Evolutionary conservation across 2,797 vertebrate genomes (phyloP).

Genomic region (Gallinago nigripennis): DNA sequence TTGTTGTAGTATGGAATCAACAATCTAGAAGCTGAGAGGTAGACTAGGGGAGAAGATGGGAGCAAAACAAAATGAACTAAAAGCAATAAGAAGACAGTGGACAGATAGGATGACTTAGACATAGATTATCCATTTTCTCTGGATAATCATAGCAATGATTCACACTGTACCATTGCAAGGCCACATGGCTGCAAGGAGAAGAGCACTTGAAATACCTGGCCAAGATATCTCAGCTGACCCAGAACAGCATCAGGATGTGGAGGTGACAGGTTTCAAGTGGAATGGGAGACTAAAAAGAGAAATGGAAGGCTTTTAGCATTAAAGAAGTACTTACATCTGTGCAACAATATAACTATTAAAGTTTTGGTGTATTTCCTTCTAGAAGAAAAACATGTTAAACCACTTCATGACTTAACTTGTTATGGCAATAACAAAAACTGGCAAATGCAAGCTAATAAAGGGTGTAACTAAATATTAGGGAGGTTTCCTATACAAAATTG

Average conservation of each 20-base stretch:
- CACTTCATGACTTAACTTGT: not conserved
- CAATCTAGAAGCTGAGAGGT: not conserved
- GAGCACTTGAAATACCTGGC: not conserved
- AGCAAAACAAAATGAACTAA: not conserved
- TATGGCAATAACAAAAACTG: not conserved
- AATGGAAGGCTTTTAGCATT: not conserved
- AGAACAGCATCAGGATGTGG: not conserved
- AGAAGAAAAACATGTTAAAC: not conserved
- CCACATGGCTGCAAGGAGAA: not conserved
- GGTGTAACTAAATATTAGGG: rapidly evolving
- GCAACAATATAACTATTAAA: not conserved
- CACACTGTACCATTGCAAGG: not conserved
- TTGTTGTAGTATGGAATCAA: not conserved
- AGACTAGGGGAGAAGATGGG: not conserved
- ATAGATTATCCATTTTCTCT: not conserved
- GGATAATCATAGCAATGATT: not conserved
- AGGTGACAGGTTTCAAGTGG: not conserved
- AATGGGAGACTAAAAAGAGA: not conserved
- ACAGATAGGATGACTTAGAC: not conserved
- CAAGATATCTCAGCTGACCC: not conserved
- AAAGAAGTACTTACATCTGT: not conserved
- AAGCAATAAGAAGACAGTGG: not conserved
- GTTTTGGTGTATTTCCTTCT: not conserved
- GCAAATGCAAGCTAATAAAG: not conserved
- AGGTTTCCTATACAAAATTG: rapidly evolving